These are phyloP conservation scores for Electrophaes corylata DNA, from an alignment of 2,888 invertebrate genomes.

Conservation along the genomic window DNA sequence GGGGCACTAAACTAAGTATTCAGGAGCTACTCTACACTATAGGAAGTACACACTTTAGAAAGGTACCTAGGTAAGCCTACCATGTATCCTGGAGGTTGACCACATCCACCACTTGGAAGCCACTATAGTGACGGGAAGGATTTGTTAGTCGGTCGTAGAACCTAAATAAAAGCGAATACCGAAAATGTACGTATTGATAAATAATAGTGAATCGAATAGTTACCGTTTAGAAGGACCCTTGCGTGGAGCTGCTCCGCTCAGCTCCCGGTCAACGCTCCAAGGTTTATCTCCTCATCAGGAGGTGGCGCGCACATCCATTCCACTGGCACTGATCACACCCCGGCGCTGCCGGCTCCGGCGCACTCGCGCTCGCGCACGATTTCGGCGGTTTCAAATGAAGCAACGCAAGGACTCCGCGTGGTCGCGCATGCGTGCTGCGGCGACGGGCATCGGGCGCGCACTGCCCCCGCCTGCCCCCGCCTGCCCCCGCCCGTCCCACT, in stretches of 20 bases:
- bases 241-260: constrained; percentile 62
- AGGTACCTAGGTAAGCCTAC: too few relatives aligned
- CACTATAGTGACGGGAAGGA: background rate
- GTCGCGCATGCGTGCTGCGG: constrained; percentile 48
- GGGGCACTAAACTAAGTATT: too few relatives aligned
- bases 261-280: constrained; percentile 71
- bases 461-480: constrained; percentile 43
- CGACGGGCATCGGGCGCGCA: constrained; percentile 62
- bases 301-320: constrained; percentile 36
- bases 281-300: constrained; percentile 58
- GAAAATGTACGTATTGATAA: constrained; percentile 5
- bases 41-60: too few relatives aligned
- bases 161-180: background rate
- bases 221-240: constrained; percentile 60
- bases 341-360: constrained; percentile 36
- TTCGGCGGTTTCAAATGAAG: constrained; percentile 46
- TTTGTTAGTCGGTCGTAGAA: background rate
- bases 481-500: constrained; percentile 28
- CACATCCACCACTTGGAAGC: background rate
- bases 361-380: constrained; percentile 41
- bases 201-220: constrained; percentile 50
- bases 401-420: constrained; percentile 30
- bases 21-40: too few relatives aligned
- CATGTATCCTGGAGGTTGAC: background rate
- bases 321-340: constrained; percentile 35